Evolutionary conservation across 1,140 invertebrate species (phyloP).

Genomic region (Papilio polyxenes): DNA sequence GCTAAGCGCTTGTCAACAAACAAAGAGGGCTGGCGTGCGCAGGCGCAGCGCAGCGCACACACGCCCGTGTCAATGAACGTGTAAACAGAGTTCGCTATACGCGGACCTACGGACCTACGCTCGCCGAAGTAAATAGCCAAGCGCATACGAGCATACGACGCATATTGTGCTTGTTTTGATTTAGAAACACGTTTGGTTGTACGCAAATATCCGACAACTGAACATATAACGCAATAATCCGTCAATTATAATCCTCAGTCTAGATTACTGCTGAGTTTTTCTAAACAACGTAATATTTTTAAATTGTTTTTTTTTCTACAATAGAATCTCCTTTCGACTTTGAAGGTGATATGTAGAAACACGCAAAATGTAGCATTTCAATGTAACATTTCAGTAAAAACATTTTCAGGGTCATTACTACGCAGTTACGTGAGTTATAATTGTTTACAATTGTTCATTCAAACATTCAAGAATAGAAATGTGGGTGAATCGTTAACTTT

Average conservation of each 20-base stretch:
- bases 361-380: background rate
- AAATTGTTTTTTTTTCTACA: background rate
- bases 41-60: constrained; percentile 66
- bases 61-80: constrained; percentile 73
- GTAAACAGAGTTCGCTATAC: constrained; percentile 64
- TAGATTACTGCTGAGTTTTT: background rate
- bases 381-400: constrained; percentile 6
- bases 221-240: background rate
- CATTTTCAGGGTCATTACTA: constrained; percentile 10
- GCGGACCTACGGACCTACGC: constrained; percentile 32
- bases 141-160: constrained; percentile 6
- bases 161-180: constrained; percentile 14
- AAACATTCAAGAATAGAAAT: constrained; percentile 16
- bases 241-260: background rate
- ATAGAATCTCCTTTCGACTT: background rate
- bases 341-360: background rate
- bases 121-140: constrained; percentile 36
- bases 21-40: constrained; percentile 74
- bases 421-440: background rate
- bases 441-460: constrained; percentile 14
- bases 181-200: background rate
- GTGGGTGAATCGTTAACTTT: background rate
- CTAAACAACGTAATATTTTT: background rate
- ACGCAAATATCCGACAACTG: constrained; percentile 17
- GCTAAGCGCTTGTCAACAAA: constrained; percentile 77